Conservation (phyloP, 2,888 invertebrate species). For the Nomada fucata region DNA sequence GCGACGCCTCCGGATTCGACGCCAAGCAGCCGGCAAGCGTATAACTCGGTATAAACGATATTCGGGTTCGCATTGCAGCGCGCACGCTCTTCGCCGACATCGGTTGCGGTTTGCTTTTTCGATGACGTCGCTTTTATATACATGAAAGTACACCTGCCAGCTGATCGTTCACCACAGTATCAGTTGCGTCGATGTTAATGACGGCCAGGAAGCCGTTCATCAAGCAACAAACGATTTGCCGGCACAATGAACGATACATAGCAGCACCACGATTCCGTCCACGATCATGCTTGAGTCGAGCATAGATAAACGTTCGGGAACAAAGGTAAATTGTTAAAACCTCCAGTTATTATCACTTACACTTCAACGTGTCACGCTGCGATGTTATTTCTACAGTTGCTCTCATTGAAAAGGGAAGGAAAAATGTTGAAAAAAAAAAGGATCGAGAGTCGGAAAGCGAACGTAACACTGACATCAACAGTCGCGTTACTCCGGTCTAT, state of each 20-base stretch:
- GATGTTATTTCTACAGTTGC: no score
- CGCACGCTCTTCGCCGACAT: slow-evolving; percentile 56
- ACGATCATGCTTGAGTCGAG: neutral
- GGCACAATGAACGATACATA: neutral
- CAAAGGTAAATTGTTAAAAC: neutral
- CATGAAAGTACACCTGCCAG: slow-evolving; percentile 24
- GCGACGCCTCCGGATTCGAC: slow-evolving; percentile 46
- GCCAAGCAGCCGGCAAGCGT: slow-evolving; percentile 55
- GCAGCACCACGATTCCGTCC: no score
- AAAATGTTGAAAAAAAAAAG: no score
- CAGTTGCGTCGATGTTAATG: slow-evolving; percentile 11
- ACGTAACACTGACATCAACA: no score
- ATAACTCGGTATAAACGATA: slow-evolving; percentile 63
- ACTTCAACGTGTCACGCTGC: no score
- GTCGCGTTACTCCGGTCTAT: no score
- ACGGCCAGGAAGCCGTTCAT: slow-evolving; percentile 1
- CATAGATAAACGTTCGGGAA: neutral
- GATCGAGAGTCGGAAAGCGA: no score
- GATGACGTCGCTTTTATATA: slow-evolving; percentile 19
- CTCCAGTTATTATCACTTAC: neutral
- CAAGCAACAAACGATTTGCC: neutral
- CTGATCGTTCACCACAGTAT: slow-evolving; percentile 25
- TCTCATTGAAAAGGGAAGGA: no score
- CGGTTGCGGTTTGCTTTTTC: slow-evolving; percentile 43
- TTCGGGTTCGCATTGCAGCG: slow-evolving; percentile 51